These are phyloP conservation scores for Rhynchophorus ferrugineus DNA, from an alignment of 1,140 invertebrate species.

Conservation along the genomic window DNA sequence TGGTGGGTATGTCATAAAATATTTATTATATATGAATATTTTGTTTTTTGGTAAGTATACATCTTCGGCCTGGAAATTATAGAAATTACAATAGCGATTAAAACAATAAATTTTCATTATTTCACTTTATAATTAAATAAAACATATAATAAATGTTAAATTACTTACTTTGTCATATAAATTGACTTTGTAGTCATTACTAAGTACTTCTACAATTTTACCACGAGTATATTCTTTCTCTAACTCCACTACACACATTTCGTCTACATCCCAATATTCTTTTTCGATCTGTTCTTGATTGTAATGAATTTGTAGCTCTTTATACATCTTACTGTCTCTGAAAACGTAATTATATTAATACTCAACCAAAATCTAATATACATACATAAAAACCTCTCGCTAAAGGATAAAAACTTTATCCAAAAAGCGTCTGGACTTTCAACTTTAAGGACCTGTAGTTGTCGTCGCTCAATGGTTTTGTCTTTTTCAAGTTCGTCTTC, in stretches of 20 bases:
- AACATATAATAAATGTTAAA: too few species aligned
- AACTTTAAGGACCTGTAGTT: slow-evolving; percentile 19
- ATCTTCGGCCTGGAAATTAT: slow-evolving; percentile 3
- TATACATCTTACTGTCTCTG: slow-evolving; percentile 20
- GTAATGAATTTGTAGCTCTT: slow-evolving; percentile 27
- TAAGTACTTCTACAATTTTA: slow-evolving; percentile 10
- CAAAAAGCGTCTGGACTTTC: slow-evolving; percentile 24
- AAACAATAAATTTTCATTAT: too few species aligned
- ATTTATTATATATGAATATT: slow-evolving; percentile 19
- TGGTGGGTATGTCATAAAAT: slow-evolving; percentile 17
- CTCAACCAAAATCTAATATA: background rate
- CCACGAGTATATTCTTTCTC: slow-evolving; percentile 11
- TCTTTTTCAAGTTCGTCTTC: slow-evolving; percentile 15
- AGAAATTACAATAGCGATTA: too few species aligned
- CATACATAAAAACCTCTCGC: slow-evolving; percentile 8
- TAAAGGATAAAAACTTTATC: slow-evolving; percentile 20
- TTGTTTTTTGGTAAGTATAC: slow-evolving; percentile 8
- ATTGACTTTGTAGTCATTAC: slow-evolving; percentile 15
- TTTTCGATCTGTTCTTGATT: slow-evolving; percentile 12
- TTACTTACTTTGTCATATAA: slow-evolving; percentile 18
- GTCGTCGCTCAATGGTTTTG: slow-evolving; percentile 8
- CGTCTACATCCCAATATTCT: slow-evolving; percentile 15
- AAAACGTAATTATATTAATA: slow-evolving; percentile 2
- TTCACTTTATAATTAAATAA: too few species aligned
- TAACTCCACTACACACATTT: slow-evolving; percentile 18